Percentiles rank a stretch among this genome's conserved stretches.
phyloP scores from a whole-genome alignment of 2,797 vertebrate species.

The Mionectes olivaceus region DNA sequence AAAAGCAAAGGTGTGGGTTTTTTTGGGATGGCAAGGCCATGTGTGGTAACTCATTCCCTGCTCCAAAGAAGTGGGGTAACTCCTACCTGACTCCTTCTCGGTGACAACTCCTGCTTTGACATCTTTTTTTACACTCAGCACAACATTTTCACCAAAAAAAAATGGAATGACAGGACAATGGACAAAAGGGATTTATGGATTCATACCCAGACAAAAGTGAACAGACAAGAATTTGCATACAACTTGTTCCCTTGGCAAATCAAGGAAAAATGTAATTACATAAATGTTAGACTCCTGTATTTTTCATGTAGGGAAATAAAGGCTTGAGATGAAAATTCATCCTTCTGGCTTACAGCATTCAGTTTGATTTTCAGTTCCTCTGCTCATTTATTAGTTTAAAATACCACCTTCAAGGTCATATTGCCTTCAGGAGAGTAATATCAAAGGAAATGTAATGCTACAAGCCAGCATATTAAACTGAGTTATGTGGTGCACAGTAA shows the following conservation, averaged over 20 bases:
- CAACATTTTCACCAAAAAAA: background rate
- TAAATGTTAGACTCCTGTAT: background rate
- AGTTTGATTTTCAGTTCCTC: background rate
- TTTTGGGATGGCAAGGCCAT: background rate
- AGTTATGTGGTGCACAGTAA: slow-evolving; percentile 27
- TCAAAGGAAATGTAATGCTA: slow-evolving; percentile 8
- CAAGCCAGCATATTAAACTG: slow-evolving; percentile 46
- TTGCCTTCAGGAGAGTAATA: slow-evolving; percentile 32
- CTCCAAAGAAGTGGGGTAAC: background rate
- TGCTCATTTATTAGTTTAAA: slow-evolving; percentile 50
- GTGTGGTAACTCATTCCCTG: background rate
- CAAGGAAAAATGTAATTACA: background rate
- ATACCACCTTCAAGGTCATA: slow-evolving; percentile 32
- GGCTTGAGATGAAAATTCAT: background rate
- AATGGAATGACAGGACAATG: background rate
- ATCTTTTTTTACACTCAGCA: background rate
- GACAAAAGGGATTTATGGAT: background rate
- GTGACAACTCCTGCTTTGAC: background rate
- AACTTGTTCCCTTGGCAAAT: background rate
- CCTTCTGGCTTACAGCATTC: background rate
- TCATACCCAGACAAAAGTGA: background rate
- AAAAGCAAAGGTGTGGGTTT: background rate
- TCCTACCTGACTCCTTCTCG: no score
- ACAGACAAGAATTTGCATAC: background rate
- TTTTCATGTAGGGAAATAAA: background rate